phyloP scores from a whole-genome alignment of 2,888 invertebrate genomes.

The Lasioglossum calceatum region DNA sequence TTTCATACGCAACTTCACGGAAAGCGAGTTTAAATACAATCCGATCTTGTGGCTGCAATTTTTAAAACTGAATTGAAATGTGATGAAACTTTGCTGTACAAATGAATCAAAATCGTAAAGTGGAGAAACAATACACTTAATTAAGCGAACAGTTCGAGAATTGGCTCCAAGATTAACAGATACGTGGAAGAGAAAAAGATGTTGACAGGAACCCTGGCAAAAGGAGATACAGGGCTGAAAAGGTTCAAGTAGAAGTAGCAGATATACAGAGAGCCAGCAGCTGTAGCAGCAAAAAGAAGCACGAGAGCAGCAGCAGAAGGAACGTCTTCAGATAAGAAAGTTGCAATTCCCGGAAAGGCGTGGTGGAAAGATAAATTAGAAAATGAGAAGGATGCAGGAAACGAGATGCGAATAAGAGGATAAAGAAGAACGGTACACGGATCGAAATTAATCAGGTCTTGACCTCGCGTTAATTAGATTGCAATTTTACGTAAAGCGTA shows the following conservation, averaged over 20 bases:
- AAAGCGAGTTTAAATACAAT: not conserved
- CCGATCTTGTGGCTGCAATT: not conserved
- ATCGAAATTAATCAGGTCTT: not conserved
- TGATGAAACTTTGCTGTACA: too few species aligned
- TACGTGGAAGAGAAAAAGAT: not conserved
- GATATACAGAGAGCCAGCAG: not conserved
- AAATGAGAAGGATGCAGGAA: not conserved
- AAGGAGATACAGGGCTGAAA: not conserved
- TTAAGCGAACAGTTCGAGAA: not conserved
- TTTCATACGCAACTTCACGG: too few species aligned
- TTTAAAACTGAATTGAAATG: too few species aligned
- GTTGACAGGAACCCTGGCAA: not conserved
- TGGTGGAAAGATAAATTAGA: slow-evolving; percentile 19
- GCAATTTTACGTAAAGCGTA: too few species aligned
- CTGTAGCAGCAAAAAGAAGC: not conserved
- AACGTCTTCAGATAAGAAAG: slow-evolving; percentile 2
- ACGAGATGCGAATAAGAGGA: slow-evolving; percentile 2
- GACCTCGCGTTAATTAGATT: not conserved
- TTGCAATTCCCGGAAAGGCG: not conserved
- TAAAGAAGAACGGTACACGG: not conserved
- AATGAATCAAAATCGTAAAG: not conserved
- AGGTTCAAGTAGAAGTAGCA: not conserved
- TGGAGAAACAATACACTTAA: not conserved
- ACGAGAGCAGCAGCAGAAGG: not conserved
- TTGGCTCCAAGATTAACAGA: not conserved